Conservation (phyloP, 2,113 vertebrate species). For the Andinoacara biseriatus region DNA sequence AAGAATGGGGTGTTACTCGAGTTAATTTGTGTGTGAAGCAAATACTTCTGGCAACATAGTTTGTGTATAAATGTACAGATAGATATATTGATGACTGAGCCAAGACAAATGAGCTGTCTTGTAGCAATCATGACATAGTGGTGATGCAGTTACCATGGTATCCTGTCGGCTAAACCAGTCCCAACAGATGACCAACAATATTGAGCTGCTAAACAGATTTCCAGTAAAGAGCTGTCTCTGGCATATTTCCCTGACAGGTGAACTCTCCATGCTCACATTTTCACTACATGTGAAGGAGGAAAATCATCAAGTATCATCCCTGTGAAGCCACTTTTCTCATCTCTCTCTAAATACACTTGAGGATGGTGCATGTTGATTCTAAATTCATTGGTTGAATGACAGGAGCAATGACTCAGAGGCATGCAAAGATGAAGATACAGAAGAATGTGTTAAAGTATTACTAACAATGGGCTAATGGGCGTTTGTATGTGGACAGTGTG, state of each 20-base stretch:
- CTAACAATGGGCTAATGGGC: background rate
- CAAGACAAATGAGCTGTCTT: background rate
- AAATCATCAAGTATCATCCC: background rate
- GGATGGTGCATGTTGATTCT: background rate
- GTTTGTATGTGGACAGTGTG: background rate
- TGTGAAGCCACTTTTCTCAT: background rate
- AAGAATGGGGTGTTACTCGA: too few species aligned
- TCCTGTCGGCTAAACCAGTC: slow-evolving; percentile 25
- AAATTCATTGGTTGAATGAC: background rate
- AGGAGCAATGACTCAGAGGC: background rate
- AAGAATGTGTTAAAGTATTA: background rate
- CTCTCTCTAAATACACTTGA: background rate
- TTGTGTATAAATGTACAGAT: too few species aligned
- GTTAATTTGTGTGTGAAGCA: too few species aligned
- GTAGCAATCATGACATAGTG: background rate
- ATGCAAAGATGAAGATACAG: background rate
- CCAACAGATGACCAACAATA: slow-evolving; percentile 27
- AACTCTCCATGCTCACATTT: background rate
- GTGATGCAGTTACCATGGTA: slow-evolving; percentile 44
- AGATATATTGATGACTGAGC: background rate
- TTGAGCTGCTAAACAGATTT: slow-evolving; percentile 17
- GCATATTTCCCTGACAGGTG: slow-evolving; percentile 15
- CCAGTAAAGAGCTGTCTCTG: background rate
- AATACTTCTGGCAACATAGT: too few species aligned
- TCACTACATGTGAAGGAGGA: background rate